Evolutionary conservation across 1,140 invertebrate species (phyloP), one percentile per base, ranked within the genome.

Genomic region (Panagrolaimus sp.): DNA sequence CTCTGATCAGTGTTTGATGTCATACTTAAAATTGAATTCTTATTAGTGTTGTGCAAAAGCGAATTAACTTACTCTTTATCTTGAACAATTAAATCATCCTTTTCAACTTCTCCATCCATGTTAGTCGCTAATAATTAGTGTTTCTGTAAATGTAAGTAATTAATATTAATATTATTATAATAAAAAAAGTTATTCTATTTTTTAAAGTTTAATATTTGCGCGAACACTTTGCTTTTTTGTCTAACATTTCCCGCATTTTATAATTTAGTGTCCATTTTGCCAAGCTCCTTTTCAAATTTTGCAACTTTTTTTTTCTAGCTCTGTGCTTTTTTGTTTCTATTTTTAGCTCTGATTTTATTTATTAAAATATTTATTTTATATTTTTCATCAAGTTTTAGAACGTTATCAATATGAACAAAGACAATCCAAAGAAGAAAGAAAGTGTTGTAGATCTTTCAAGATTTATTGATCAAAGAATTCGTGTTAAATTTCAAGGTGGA

Each of bases 401-500:
- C 2, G 31, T 4, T 38, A 57, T 23, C 51, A 38, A 38, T 38
- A 57, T 57, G 51, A 57, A 57, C n/a, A 57, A 57, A 27, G 51
- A 57, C n/a, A 57, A 95, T 74, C 93, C 93, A 80, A 93, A 95
- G 75, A 90, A 92, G 78, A 98, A 98, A 85, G 96, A 99, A 85
- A 96, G 92, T 65, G 97, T 98, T 84, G 86, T 99, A 63, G 95
- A 98, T 84, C 85, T 99, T 0, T 91, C 92, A 1, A 96, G 96
- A 85, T 98, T 97, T 81, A 85, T 98, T 48, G 96, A 98, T 75
- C 98, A 98, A 86, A 90, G 89, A 74, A 96, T 99, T 68, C 87
- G 95, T 75, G 94, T 99, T 0, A 99, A 99, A 84, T 98, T 98
- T 84, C 92, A 93, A 64, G 96, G 96, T 38, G 96, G 96, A 0